Evolutionary conservation across 2,888 invertebrate species (phyloP), one percentile per base, ranked within the genome.

Genomic region (Dolichopus griseipennis): DNA sequence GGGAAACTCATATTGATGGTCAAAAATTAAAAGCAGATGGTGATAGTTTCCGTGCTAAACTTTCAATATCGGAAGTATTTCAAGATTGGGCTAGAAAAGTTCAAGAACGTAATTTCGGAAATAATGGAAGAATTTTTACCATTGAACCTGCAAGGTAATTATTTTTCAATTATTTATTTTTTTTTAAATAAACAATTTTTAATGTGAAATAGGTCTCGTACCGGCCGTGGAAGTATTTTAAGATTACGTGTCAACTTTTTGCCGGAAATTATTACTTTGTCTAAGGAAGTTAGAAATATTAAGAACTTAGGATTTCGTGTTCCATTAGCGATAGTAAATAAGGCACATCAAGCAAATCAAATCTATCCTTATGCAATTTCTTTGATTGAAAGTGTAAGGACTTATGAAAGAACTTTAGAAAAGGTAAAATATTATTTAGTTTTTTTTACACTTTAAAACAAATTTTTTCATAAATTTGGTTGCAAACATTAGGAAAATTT

Each of bases 1-100:
- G 99, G 99, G 98, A 98, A 81, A 95, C 95, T 74, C 98, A 99
- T 79, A 95, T 98, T 66, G 99, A 99, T 82, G 99, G 99, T 15
- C 96, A 97, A 79, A 95, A 96, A 78, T 83, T 97, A 68, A 99
- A 99, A 82, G 94, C 92, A 5, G 97, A 98, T 77, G 97, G 98
- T 5, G 98, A 99, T 78, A 97, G 96, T 81, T 99, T 99, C 83
- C 90, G 96, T 20, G 84, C 93, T 69, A 98, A 99, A 80, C 85
- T 99, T 61, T 97, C 97, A 78, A 98, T 97, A 0, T 93, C 94
- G 76, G 95, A 96, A 79, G 93, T 99, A 65, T 99, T 99, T 79
- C 97, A 99, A 76, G 97, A 98, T 76, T 99, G 99, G 99, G 92
- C 95, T 61, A 86, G 93, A 61, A 94, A 92, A 83, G 90, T 97